Conservation (phyloP, 1,140 invertebrate species). For the Capitella teleta region DNA sequence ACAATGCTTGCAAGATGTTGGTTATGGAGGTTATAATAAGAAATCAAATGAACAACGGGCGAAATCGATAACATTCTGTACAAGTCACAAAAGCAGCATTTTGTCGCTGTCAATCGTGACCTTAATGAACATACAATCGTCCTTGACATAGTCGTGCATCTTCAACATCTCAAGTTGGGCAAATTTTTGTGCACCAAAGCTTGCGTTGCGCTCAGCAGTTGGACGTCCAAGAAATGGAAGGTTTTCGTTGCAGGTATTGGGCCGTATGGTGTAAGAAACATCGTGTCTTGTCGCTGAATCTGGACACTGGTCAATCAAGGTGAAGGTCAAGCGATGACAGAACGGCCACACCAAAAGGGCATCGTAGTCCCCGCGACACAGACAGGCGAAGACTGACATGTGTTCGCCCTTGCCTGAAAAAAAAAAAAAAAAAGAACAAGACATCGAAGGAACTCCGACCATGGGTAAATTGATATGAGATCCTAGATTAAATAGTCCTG, state of each 20-base stretch:
- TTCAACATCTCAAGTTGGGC: slow-evolving; percentile 23
- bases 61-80: too few relatives aligned
- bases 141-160: slow-evolving; percentile 59
- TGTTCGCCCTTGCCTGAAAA: slow-evolving; percentile 53
- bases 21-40: too few relatives aligned
- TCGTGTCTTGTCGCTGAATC: slow-evolving; percentile 43
- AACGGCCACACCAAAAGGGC: slow-evolving; percentile 85
- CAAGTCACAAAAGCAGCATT: slow-evolving; percentile 21
- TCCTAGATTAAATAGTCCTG: too few relatives aligned
- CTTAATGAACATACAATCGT: slow-evolving; percentile 80
- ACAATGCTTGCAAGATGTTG: too few relatives aligned
- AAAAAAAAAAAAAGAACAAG: too few relatives aligned
- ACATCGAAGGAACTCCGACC: too few relatives aligned
- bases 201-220: slow-evolving; percentile 32
- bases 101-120: slow-evolving; percentile 65
- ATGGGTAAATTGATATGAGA: too few relatives aligned
- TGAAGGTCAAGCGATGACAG: slow-evolving; percentile 80
- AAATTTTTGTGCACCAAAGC: slow-evolving; percentile 40
- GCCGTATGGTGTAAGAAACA: slow-evolving; percentile 31
- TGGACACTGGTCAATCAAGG: slow-evolving; percentile 74
- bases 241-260: slow-evolving; percentile 32
- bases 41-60: too few relatives aligned
- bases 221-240: slow-evolving; percentile 34
- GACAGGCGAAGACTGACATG: slow-evolving; percentile 85
- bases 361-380: slow-evolving; percentile 83